Conservation (phyloP, 2,113 vertebrate genomes). For the Tympanuchus pallidicinctus region DNA sequence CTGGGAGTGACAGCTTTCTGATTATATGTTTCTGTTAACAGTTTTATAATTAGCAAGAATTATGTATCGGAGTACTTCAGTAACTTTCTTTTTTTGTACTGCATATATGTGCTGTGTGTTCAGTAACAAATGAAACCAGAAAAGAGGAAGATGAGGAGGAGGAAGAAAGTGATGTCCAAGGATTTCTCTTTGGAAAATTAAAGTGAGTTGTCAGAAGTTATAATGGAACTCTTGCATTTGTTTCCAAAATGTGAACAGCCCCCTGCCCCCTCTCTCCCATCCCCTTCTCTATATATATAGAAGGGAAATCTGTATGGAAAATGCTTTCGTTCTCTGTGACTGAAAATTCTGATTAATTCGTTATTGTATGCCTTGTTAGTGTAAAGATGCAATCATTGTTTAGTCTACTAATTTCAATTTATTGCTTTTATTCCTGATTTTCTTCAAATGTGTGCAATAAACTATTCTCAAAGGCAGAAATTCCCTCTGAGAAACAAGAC, state of each 20-base stretch:
- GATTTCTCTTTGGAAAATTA: slow-evolving; percentile 91
- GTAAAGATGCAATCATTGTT: not conserved
- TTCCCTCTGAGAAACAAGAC: not conserved
- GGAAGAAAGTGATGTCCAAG: slow-evolving; percentile 86
- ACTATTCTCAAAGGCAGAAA: not conserved
- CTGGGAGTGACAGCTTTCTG: not conserved
- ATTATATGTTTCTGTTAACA: not conserved
- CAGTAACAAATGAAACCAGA: slow-evolving; percentile 80
- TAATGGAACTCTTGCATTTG: not conserved
- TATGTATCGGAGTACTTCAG: not conserved
- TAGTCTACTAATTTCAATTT: not conserved
- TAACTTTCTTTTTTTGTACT: not conserved
- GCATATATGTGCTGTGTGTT: not conserved
- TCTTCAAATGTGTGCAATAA: not conserved
- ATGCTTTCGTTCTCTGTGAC: not conserved
- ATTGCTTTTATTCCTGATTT: not conserved
- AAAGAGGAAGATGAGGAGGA: slow-evolving; percentile 76
- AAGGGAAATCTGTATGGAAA: not conserved
- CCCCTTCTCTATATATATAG: too few relatives aligned
- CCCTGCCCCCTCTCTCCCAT: too few relatives aligned
- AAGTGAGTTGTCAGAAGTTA: slow-evolving; percentile 81
- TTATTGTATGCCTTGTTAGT: not conserved
- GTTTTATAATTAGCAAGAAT: not conserved
- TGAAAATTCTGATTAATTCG: not conserved
- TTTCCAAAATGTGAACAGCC: not conserved